Percentiles rank a stretch among this genome's conserved stretches.
Conservation (phyloP, 2,797 vertebrate species). For the Denticeps clupeoides region DNA sequence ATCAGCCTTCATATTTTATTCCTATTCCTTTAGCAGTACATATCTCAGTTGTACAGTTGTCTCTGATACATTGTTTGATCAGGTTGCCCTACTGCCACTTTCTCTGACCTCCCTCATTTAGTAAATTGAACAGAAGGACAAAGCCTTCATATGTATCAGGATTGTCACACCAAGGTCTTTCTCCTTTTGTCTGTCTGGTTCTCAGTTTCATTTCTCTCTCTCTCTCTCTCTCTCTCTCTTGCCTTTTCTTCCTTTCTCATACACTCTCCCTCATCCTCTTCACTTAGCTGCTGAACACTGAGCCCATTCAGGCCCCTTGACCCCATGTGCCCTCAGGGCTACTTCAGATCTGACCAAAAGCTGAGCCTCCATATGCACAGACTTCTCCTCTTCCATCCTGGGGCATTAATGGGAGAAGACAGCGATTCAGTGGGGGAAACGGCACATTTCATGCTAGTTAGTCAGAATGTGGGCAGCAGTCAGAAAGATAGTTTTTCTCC, state of each 20-base stretch:
- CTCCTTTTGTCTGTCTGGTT: too few species aligned
- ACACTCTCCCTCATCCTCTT: neutral
- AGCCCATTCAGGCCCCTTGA: slow-evolving; percentile 55
- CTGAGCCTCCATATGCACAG: slow-evolving; percentile 57
- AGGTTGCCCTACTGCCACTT: neutral
- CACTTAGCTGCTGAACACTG: slow-evolving; percentile 43
- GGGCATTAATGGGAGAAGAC: slow-evolving; percentile 44
- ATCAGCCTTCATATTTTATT: slow-evolving; percentile 24
- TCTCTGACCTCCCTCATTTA: too few species aligned
- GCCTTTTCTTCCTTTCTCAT: neutral
- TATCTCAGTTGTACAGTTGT: neutral
- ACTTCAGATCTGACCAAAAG: slow-evolving; percentile 57
- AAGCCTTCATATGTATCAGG: too few species aligned
- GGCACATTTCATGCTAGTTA: slow-evolving; percentile 49
- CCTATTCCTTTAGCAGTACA: slow-evolving; percentile 25
- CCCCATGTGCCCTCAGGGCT: slow-evolving; percentile 50
- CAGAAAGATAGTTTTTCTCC: slow-evolving; percentile 9
- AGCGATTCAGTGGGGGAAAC: slow-evolving; percentile 39
- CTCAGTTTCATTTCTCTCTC: too few species aligned
- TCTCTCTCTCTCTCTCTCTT: neutral
- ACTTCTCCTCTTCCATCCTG: slow-evolving; percentile 31
- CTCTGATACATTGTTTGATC: neutral
- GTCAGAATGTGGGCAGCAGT: slow-evolving; percentile 23
- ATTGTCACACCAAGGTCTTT: too few species aligned
- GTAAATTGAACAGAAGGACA: too few species aligned